Evolutionary conservation across 2,797 vertebrate species (phyloP), one percentile per base, ranked within the genome.

Genomic region (Takifugu ocellatus): DNA sequence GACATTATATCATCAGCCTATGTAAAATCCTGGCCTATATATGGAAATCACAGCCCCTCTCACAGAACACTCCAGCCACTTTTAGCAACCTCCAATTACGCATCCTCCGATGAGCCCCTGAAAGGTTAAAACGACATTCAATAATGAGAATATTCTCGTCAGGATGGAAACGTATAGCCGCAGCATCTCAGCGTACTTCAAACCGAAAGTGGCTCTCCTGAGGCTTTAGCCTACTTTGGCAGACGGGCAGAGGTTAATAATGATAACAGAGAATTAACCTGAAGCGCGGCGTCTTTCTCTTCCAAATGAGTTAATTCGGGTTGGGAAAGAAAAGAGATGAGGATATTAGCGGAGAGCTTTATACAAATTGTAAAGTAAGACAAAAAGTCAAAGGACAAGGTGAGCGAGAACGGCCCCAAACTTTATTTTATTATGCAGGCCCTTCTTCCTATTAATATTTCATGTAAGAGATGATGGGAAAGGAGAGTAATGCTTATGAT

Each of bases 211-310:
- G 49, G 54, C 74, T 73, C 66, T 56, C 51, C 44, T 9, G 58
- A 66, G 68, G 82, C 68, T 80, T 63, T 56, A 73, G 74, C 77
- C 78, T 68, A 78, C 77, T 86, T 86, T 79, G 62, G 36, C 24
- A 61, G 68, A 71, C 25, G 71, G 68, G 50, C 79, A 68, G 63
- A 86, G 81, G 82, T 86, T 88, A 83, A 87, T 86, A 62, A 77
- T 9, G 72, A 83, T 80, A 82, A 79, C 44, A 3, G 59, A 51
- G 71, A 78, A 83, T 82, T 72, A 70, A 75, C 75, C 75, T 56
- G 55, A 63, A 59, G 48, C 1, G 3, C 43, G 47, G 29, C 16
- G 7, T 27, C 54, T 71, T 59, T 61, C 53, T 74, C 70, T 72
- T 76, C 48, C 29, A 60, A 66, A 71, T 56, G 48, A 75, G 72